Evolutionary conservation across 1,140 invertebrate species (phyloP), one percentile per base, ranked within the genome.

Genomic region (Plectrocnemia conspersa): DNA sequence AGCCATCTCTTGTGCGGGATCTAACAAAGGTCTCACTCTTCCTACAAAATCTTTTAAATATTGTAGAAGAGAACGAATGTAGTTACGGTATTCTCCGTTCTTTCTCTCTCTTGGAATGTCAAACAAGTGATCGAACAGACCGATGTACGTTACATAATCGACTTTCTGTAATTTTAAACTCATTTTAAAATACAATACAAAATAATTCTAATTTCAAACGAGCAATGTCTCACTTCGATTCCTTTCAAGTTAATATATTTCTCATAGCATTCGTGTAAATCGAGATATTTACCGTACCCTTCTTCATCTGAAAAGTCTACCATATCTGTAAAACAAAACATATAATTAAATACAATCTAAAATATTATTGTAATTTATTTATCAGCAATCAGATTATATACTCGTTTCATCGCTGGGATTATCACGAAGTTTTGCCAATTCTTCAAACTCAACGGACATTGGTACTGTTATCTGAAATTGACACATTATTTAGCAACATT

Each of bases 221-320:
- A 23, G 11, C 25, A 50, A 21, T 45, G 58, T 15, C 64, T 74
- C 75, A 88, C 86, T 75, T 96, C 92, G 58, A 98, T 86, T 22
- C 93, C 95, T 74, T 99, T 98, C 10, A 99, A 76, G 70, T 99
- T 99, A 3, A 98, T 85, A 66, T 89, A 99, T 65, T 90, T 92
- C 64, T 93, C 91, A 73, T 93, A 98, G 66, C 93, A 93, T 71
- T 95, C 89, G 71, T 99, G 94, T n/a, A 99, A 79, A 79, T 99
- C 97, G 21, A 99, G 78, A 75, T 96, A 99, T 71, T 95, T 95
- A 11, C 97, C 97, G 78, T 98, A 99, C 10, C 97, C 96, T 77
- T 99, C 97, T 75, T 99, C 97, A 74, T 99, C 97, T n/a, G 92
- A 94, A 67, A 99, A 99, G 62, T 97, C 93, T 2, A 97, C 91